Evolutionary conservation across 1,140 invertebrate species (phyloP).

Genomic region (Aphaenogaster ashmeadi): DNA sequence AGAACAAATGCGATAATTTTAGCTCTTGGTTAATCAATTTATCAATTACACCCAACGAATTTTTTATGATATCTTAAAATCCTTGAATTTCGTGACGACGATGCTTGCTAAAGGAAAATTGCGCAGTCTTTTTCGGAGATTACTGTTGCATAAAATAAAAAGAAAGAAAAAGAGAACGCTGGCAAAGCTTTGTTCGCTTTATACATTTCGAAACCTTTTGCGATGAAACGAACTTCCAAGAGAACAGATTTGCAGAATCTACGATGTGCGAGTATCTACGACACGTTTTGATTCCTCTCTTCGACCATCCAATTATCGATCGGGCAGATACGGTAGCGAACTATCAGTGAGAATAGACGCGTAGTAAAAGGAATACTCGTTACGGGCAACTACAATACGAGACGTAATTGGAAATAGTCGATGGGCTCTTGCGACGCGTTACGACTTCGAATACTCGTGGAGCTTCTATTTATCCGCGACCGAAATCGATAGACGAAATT

Average conservation of each 20-base stretch:
- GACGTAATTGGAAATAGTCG: constrained; percentile 7
- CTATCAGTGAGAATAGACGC: not conserved
- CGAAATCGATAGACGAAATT: constrained; percentile 15
- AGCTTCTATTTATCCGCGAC: constrained; percentile 26
- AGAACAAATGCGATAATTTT: not conserved
- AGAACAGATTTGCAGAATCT: constrained; percentile 8
- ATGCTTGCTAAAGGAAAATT: not conserved
- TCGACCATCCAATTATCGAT: constrained; percentile 28
- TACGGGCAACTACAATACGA: not conserved
- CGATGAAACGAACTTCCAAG: not conserved
- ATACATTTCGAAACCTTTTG: not conserved
- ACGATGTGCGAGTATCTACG: not conserved
- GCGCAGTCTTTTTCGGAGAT: not conserved
- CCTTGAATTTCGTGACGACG: not conserved
- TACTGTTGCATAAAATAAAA: not conserved
- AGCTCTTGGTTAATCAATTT: not conserved
- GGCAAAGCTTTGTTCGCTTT: constrained; percentile 4
- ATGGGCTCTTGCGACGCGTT: constrained; percentile 12
- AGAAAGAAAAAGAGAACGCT: not conserved
- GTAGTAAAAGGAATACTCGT: constrained; percentile 16
- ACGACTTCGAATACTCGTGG: not conserved
- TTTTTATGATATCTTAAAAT: not conserved
- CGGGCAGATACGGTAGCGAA: too few relatives aligned
- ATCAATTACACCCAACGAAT: not conserved
- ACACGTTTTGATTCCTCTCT: constrained; percentile 17